These are phyloP conservation scores for Lasiurus borealis DNA, from an alignment of 2,113 vertebrate species.

Conservation along the genomic window DNA sequence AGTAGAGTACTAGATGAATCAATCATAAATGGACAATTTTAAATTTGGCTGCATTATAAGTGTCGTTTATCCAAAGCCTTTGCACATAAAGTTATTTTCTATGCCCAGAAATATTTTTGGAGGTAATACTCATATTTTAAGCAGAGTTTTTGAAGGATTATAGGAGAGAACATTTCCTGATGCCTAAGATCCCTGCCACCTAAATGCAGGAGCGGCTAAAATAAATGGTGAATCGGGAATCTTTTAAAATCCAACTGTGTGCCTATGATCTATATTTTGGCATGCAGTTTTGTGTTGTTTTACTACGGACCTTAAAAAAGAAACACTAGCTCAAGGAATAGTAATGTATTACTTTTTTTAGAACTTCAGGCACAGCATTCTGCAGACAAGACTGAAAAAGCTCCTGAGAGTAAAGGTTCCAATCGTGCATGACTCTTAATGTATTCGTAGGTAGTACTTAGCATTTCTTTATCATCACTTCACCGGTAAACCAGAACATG, in stretches of 20 bases:
- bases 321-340: background rate
- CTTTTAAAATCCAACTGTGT: background rate
- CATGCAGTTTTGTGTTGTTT: background rate
- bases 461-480: background rate
- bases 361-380: background rate
- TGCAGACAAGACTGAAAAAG: background rate
- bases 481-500: background rate
- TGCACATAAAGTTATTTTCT: background rate
- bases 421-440: accelerated
- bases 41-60: background rate
- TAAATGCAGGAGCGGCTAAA: background rate
- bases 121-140: background rate
- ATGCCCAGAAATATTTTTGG: background rate
- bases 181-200: background rate
- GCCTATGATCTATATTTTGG: background rate
- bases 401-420: background rate
- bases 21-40: background rate
- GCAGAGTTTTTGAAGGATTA: background rate
- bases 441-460: background rate
- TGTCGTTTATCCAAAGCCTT: background rate
- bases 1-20: background rate
- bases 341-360: background rate
- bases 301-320: background rate
- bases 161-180: background rate
- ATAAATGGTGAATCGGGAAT: background rate